Conservation (phyloP, 1,140 invertebrate genomes). For the Akabosia matsudoensis region DNA sequence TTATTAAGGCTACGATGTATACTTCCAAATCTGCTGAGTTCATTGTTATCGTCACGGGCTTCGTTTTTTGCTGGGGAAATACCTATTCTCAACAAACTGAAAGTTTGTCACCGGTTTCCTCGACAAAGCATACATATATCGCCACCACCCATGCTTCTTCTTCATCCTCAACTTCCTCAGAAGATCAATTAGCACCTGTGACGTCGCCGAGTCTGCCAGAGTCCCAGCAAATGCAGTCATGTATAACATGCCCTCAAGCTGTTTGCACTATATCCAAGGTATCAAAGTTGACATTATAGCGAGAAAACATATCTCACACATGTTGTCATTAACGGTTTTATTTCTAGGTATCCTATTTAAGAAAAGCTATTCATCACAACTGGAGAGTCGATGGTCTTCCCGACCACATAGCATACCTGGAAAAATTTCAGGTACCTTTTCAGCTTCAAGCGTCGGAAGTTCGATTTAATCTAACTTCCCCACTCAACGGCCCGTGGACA, state of each 20-base stretch:
- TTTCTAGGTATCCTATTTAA: slow-evolving; percentile 37
- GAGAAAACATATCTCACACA: neutral
- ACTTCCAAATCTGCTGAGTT: too few species aligned
- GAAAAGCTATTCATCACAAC: slow-evolving; percentile 24
- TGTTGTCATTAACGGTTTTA: neutral
- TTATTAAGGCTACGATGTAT: too few species aligned
- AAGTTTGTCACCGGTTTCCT: neutral
- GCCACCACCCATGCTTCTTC: neutral
- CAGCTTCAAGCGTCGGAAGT: slow-evolving; percentile 23
- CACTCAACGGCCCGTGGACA: slow-evolving; percentile 33
- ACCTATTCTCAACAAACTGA: too few species aligned
- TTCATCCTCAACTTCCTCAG: neutral
- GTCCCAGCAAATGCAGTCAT: too few species aligned
- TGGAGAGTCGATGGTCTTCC: slow-evolving; percentile 33
- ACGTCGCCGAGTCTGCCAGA: too few species aligned
- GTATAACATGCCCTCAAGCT: slow-evolving; percentile 1
- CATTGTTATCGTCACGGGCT: too few species aligned
- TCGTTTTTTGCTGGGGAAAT: too few species aligned
- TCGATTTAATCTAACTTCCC: slow-evolving; percentile 26
- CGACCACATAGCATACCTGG: slow-evolving; percentile 31
- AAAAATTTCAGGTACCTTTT: slow-evolving; percentile 38
- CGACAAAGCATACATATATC: neutral
- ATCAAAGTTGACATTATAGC: neutral
- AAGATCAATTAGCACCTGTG: slow-evolving; percentile 12
- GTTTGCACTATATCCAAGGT: slow-evolving; percentile 5